These are phyloP conservation scores for Heteromormyrus szaboi DNA, from an alignment of 2,797 vertebrate genomes.

Conservation along the genomic window DNA sequence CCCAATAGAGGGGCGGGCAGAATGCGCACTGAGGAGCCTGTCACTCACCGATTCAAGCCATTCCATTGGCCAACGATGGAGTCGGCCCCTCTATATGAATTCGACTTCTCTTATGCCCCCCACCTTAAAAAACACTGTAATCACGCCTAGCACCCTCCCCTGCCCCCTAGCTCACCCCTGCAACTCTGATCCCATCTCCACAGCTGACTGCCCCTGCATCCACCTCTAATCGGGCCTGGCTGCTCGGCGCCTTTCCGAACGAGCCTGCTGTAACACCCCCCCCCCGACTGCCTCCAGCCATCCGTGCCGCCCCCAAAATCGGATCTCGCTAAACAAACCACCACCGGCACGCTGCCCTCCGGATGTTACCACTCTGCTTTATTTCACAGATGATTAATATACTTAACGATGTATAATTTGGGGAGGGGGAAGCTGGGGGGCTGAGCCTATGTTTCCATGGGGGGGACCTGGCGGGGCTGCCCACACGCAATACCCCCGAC, in stretches of 20 bases:
- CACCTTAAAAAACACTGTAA: not conserved
- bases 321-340: constrained; percentile 37
- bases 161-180: not conserved
- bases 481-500: not conserved
- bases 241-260: constrained; percentile 37
- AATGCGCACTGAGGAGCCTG: constrained; percentile 44
- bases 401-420: constrained; percentile 56
- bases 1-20: constrained; percentile 34
- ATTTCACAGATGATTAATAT: constrained; percentile 70
- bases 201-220: not conserved
- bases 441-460: not conserved
- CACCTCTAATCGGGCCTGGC: not conserved
- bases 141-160: not conserved
- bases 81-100: not conserved
- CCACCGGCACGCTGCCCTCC: constrained; percentile 23
- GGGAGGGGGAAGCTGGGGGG: not conserved
- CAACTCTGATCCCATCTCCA: not conserved
- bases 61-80: not conserved
- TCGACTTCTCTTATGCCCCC: not conserved
- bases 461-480: not conserved
- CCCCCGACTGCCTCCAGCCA: not conserved
- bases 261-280: constrained; percentile 27
- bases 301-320: not conserved
- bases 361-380: constrained; percentile 35
- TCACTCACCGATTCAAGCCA: not conserved